phyloP scores from a whole-genome alignment of 2,113 vertebrate genomes.

The Lophura nycthemera region DNA sequence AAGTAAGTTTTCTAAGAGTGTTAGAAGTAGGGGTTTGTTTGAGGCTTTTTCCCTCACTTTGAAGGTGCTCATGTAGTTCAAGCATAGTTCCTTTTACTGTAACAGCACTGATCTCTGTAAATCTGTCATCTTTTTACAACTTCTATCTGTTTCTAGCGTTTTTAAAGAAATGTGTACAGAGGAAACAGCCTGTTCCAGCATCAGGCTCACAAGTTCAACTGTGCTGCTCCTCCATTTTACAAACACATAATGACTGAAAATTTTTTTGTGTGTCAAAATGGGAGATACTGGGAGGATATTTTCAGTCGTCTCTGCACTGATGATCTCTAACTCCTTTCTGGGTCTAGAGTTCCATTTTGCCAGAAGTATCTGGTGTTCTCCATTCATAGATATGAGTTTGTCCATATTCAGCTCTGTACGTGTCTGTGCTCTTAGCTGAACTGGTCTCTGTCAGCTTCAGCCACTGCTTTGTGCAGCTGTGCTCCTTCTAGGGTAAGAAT shows the following conservation, averaged over 20 bases:
- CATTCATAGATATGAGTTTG: background rate
- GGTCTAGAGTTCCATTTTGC: background rate
- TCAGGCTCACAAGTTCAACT: background rate
- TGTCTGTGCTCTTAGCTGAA: background rate
- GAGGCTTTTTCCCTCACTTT: accelerated
- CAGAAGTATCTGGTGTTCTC: background rate
- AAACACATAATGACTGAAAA: background rate
- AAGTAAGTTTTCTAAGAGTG: background rate
- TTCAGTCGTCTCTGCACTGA: background rate
- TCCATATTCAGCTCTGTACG: background rate
- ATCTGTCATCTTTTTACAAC: background rate
- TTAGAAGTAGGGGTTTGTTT: background rate
- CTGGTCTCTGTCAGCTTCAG: background rate
- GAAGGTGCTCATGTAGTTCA: background rate
- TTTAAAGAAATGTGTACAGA: background rate
- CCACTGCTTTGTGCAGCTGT: background rate
- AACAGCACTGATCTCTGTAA: background rate
- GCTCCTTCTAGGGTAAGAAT: constrained; percentile 10
- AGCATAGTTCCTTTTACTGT: background rate
- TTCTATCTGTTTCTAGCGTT: background rate
- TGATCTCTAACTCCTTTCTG: background rate
- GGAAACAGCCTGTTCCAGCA: background rate
- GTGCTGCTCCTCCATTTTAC: background rate
- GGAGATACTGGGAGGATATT: background rate
- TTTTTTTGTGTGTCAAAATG: background rate